Base-by-base conservation (phyloP, 1,140 invertebrate species). In the Euura saliciscinereae region DNA sequence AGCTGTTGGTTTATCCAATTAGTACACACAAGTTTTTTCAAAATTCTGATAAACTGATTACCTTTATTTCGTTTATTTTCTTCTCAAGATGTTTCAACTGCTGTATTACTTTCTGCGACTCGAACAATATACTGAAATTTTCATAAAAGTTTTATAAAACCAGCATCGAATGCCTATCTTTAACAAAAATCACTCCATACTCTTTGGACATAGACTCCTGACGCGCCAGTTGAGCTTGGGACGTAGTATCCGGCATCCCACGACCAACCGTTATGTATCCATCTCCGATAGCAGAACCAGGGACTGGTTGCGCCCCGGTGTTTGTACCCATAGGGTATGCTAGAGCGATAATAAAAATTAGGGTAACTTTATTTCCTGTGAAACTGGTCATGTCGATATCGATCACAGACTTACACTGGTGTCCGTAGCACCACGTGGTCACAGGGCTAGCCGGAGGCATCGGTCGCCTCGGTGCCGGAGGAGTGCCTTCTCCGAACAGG, bases 21-120 rank as follows among this genome's bases (percentile, higher is more conserved):
- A 51, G 66, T 70, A 45, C 43, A 69, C 65, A 67, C 5, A 44
- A 67, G 64, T 65, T 72, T 5, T 59, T 45, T 1, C 45, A 42
- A 66, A 69, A 42, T 71, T 68, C 28, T 3, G n/a, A 67, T 67
- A 6, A 69, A 6, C n/a, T 59, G 45, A 74, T 76, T 82, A 92
- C 87, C 85, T 92, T 92, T 68, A 93, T 83, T 80, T 92, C 91
- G 78, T 92, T 91, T 3, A 93, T 89, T 79, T 92, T 91, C 72
- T 90, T 91, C 72, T 93, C 91, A 65, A 92, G 82, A 79, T 90
- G 89, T 68, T 89, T 88, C n/a, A 93, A 82, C 79, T 92, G 91
- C 69, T 91, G 86, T 78, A 91, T 91, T 64, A 92, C 89, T 77
- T 89, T 88, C 71, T 92, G 90, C 4, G 90, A 91, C 74, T 92